These are phyloP conservation scores for Penaeus chinensis DNA, from an alignment of 1,140 invertebrate genomes.

Conservation along the genomic window DNA sequence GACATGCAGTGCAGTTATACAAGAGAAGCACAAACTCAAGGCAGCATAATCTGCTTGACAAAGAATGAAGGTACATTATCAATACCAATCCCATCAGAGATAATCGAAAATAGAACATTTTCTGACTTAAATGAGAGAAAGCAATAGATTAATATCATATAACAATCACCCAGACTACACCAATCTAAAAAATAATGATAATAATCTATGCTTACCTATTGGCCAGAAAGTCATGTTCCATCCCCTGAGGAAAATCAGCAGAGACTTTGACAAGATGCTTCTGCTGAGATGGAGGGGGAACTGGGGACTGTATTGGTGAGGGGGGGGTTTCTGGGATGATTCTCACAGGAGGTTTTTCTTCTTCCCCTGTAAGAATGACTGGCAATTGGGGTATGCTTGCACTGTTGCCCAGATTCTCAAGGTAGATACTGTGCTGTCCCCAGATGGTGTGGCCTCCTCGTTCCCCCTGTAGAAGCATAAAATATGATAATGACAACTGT, in stretches of 20 bases:
- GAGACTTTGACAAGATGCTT: slow-evolving; percentile 45
- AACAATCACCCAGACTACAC: not conserved
- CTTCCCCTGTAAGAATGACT: slow-evolving; percentile 32
- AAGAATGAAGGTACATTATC: not conserved
- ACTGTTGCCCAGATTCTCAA: slow-evolving; percentile 29
- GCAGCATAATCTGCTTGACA: slow-evolving; percentile 38
- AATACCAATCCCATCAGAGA: no score
- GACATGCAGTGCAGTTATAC: slow-evolving; percentile 49
- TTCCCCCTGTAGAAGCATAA: slow-evolving; percentile 26
- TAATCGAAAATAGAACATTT: no score
- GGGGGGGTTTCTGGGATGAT: slow-evolving; percentile 43
- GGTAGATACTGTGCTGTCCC: slow-evolving; percentile 46
- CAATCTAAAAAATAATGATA: not conserved
- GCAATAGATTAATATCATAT: no score
- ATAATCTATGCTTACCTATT: slow-evolving; percentile 12
- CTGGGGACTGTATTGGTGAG: slow-evolving; percentile 27
- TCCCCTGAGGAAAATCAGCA: slow-evolving; percentile 34
- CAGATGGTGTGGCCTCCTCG: slow-evolving; percentile 25
- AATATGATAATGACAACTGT: no score
- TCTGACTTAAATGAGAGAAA: no score
- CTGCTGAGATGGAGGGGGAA: slow-evolving; percentile 35
- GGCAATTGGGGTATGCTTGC: slow-evolving; percentile 21
- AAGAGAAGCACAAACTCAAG: slow-evolving; percentile 35
- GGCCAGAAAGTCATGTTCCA: slow-evolving; percentile 40
- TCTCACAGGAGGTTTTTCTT: slow-evolving; percentile 50